Conservation (phyloP, 2,113 vertebrate species). For the Crotophaga sulcirostris region DNA sequence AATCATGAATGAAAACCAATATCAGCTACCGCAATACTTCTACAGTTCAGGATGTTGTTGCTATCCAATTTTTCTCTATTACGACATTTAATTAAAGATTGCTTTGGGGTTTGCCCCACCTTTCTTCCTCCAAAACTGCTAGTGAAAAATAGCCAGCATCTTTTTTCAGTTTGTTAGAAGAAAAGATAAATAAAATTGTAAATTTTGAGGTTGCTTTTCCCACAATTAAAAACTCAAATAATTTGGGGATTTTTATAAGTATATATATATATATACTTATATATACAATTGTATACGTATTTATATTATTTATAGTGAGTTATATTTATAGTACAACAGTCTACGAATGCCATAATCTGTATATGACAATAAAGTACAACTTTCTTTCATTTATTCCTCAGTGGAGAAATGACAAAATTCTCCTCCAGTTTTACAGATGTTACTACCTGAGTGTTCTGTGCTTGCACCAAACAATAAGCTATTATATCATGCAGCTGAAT, state of each 20-base stretch:
- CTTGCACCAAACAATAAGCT: not conserved
- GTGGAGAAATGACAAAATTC: not conserved
- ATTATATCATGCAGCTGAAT: not conserved
- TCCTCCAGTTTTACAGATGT: not conserved
- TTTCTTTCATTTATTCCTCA: not conserved
- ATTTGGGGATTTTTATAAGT: accelerated
- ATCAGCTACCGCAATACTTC: not conserved
- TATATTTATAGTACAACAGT: not conserved
- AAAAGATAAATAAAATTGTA: not conserved
- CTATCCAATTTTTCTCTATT: not conserved
- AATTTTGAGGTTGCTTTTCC: not conserved
- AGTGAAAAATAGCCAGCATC: not conserved
- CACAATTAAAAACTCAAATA: not conserved
- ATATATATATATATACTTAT: too few relatives aligned
- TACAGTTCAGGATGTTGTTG: not conserved
- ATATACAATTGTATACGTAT: too few relatives aligned
- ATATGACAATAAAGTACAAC: not conserved
- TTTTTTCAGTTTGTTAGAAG: not conserved
- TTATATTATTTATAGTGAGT: not conserved
- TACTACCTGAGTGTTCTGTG: not conserved
- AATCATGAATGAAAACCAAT: not conserved
- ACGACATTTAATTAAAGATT: not conserved
- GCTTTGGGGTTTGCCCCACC: not conserved
- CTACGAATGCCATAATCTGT: not conserved
- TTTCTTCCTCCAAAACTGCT: not conserved